Evolutionary conservation across 30 jellyfish, hydroid and myxozoan species (phyloP).

Genomic region (Chrysaora quinquecirrha): DNA sequence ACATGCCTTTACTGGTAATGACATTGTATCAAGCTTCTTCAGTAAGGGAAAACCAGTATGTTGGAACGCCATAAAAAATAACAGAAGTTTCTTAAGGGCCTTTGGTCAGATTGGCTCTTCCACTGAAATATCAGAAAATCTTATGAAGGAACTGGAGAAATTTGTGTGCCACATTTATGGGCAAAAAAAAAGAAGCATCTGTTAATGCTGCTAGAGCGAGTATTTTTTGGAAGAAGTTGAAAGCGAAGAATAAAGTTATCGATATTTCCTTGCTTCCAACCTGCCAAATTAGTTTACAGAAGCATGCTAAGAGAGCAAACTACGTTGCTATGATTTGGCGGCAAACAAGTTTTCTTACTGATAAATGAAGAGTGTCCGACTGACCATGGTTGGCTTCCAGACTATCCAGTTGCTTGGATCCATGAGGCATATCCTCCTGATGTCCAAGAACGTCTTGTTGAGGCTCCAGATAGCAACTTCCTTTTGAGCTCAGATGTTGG

Average conservation of each 20-base stretch:
- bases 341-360: conserved; percentile 8
- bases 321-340: conserved; percentile 21
- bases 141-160: conserved; percentile 44
- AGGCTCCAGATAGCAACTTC: conserved; percentile 38
- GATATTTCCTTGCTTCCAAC: conserved; percentile 40
- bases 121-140: conserved; percentile 37
- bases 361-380: conserved; percentile 29
- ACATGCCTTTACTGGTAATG: conserved; percentile 37
- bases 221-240: conserved; percentile 11
- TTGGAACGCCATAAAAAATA: conserved; percentile 44
- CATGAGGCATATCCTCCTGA: conserved; percentile 57
- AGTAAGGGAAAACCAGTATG: conserved; percentile 54
- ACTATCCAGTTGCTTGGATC: conserved; percentile 47
- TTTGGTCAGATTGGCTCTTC: conserved; percentile 48
- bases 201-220: conserved; percentile 34
- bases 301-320: conserved; percentile 22
- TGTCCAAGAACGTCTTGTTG: conserved; percentile 38
- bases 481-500: conserved; percentile 19
- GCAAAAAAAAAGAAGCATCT: conserved; percentile 15
- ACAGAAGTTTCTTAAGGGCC: conserved; percentile 43
- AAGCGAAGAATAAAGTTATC: conserved; percentile 14
- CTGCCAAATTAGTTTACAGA: conserved; percentile 19
- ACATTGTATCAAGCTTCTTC: conserved; percentile 39
- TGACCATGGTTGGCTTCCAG: conserved; percentile 52
- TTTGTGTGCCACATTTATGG: conserved; percentile 51